Percentiles rank a stretch among this genome's conserved stretches.
phyloP scores from a whole-genome alignment of 2,888 invertebrate species.

The Lepidocyrtoides sp. region DNA sequence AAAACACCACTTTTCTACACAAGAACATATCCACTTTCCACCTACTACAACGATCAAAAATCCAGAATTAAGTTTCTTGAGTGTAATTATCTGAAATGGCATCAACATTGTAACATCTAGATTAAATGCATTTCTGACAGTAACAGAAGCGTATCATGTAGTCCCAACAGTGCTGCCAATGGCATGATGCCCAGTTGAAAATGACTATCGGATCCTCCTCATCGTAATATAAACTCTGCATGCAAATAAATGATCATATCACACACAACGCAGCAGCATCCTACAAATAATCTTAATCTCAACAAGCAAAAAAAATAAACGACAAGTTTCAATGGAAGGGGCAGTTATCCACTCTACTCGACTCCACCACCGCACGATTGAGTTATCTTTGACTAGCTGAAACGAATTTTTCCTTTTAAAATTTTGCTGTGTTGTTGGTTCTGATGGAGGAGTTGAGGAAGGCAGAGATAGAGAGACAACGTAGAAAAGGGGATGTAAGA shows the following conservation, averaged over 20 bases:
- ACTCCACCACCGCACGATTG: background rate
- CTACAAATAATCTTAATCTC: background rate
- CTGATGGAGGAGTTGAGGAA: background rate
- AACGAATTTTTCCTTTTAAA: conserved; percentile 34
- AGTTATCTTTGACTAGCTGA: conserved; percentile 70
- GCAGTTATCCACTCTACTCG: background rate
- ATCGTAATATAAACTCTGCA: background rate
- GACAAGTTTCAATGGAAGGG: conserved; percentile 2
- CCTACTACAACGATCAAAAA: conserved; percentile 8
- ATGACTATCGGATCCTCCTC: background rate
- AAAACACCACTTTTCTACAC: too few species aligned
- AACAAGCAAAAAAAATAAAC: background rate
- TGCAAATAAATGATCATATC: background rate
- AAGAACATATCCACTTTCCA: too few species aligned
- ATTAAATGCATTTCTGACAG: background rate
- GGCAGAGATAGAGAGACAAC: background rate
- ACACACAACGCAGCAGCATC: background rate
- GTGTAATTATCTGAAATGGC: conserved; percentile 36
- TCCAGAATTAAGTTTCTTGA: conserved; percentile 43
- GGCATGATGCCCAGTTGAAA: conserved; percentile 53
- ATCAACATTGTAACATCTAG: background rate
- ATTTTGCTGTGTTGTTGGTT: background rate
- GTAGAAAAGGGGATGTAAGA: background rate
- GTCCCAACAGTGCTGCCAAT: background rate
- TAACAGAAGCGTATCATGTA: background rate